Base-by-base conservation (phyloP, 2,113 vertebrate genomes). In the Protobothrops mucrosquamatus region DNA sequence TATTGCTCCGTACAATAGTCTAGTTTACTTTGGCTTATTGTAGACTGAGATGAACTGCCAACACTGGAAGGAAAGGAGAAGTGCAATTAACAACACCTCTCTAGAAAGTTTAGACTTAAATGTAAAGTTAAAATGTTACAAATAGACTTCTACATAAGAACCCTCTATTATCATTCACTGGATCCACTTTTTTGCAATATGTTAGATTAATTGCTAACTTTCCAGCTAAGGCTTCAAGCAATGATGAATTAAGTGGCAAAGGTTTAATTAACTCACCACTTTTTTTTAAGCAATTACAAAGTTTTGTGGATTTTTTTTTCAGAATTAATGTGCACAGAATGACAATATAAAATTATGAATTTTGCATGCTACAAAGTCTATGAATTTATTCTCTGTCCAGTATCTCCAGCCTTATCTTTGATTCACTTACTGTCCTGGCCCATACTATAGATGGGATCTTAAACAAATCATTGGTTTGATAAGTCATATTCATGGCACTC, bases 231-330 rank as follows among this genome's bases (percentile, higher is more conserved):
- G 89, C 87, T 94, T 89, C 57, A 18, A 95, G 46, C 86, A 95
- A 46, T 95, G 94, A 96, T 48, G 96, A 94, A 95, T 92, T 96
- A 95, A 97, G 94, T 81, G 95, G 95, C 92, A 95, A 89, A 93
- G 85, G 59, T 92, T 91, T 97, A 96, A 96, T 97, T 95, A 96
- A 96, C 95, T 95, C 92, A 94, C 93, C 55, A 96, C 94, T n/a
- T 96, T 93, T 81, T 93, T 89, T 74, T 51, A 95, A 96, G 92
- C 0, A 54, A 54, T 52, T 85, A 1, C 0, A 1, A 74, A 12
- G 92, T 92, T 95, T 93, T 88, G 90, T 23, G 55, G 43, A 51
- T 94, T 94, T 92, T 59, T 54, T 95, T 94, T 92, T 54, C 91
- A 91, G 59, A n/a, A 94, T 52, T n/a, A 69, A 39, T 61, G 87